Percentiles rank a stretch among this genome's conserved stretches.
These are phyloP conservation scores for Metaphire vulgaris DNA, from an alignment of 1,140 invertebrate genomes.

Conservation along the genomic window DNA sequence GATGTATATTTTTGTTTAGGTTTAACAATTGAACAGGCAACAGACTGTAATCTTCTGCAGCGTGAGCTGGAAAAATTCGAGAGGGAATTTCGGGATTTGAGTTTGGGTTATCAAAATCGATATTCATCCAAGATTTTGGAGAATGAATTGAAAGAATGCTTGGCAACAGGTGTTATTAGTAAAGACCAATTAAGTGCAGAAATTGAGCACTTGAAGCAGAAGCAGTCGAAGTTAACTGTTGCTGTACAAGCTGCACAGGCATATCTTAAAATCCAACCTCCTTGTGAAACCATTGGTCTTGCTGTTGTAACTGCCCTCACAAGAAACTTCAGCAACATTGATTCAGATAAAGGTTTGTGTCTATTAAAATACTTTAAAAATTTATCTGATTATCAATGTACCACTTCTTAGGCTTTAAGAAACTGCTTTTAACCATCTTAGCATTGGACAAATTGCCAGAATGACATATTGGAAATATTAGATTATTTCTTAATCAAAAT, in stretches of 20 bases:
- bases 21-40: conserved; percentile 45
- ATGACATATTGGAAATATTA: too few relatives aligned
- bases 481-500: too few relatives aligned
- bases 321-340: neutral
- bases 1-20: too few relatives aligned
- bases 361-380: too few relatives aligned
- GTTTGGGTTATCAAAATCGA: conserved; percentile 41
- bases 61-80: conserved; percentile 43
- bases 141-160: conserved; percentile 42
- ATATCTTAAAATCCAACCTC: conserved; percentile 47
- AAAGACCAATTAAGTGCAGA: conserved; percentile 28
- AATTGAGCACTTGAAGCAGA: conserved; percentile 27
- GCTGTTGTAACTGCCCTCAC: conserved; percentile 41
- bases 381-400: too few relatives aligned
- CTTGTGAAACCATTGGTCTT: conserved; percentile 49
- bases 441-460: too few relatives aligned
- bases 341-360: neutral
- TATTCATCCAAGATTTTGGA: conserved; percentile 44
- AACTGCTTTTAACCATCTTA: too few relatives aligned
- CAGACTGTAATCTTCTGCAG: conserved; percentile 41
- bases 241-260: conserved; percentile 45
- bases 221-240: conserved; percentile 32
- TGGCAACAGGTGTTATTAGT: conserved; percentile 38
- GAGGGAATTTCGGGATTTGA: conserved; percentile 45
- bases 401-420: too few relatives aligned